Evolutionary conservation across 2,888 invertebrate genomes (phyloP).

Genomic region (Metalampra italica): DNA sequence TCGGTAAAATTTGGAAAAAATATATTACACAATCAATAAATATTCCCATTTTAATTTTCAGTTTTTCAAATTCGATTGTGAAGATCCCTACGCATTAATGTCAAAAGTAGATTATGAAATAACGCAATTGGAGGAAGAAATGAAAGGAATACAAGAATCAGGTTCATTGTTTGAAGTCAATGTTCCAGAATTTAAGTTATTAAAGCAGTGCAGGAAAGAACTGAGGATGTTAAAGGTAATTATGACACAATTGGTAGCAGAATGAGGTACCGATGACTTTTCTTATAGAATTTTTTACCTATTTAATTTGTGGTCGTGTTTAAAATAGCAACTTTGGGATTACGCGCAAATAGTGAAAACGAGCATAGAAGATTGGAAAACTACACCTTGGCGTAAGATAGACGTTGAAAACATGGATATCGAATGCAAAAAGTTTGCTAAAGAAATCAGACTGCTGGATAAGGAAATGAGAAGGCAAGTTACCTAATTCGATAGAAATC

Average conservation of each 20-base stretch:
- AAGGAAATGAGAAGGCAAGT: slow-evolving; percentile 92
- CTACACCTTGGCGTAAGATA: slow-evolving; percentile 97
- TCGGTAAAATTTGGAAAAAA: background rate
- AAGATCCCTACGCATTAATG: slow-evolving; percentile 85
- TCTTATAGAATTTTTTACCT: background rate
- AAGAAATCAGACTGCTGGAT: slow-evolving; percentile 93
- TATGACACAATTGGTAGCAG: background rate
- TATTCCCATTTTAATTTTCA: slow-evolving; percentile 23
- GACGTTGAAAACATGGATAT: slow-evolving; percentile 99
- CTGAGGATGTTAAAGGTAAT: slow-evolving; percentile 89
- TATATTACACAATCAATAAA: background rate
- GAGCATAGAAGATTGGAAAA: slow-evolving; percentile 97
- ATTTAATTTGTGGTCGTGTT: slow-evolving; percentile 11
- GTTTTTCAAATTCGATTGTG: slow-evolving; percentile 87
- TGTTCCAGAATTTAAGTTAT: slow-evolving; percentile 94
- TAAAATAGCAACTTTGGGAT: slow-evolving; percentile 97
- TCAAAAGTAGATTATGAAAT: slow-evolving; percentile 89
- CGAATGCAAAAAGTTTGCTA: slow-evolving; percentile 98
- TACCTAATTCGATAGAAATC: background rate
- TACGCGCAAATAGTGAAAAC: slow-evolving; percentile 93
- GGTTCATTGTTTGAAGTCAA: slow-evolving; percentile 96
- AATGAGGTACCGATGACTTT: background rate
- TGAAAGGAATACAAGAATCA: slow-evolving; percentile 91
- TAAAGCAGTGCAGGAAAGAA: slow-evolving; percentile 95
- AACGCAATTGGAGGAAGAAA: slow-evolving; percentile 88